phyloP scores from a whole-genome alignment of 1,140 invertebrate genomes.

The Ectropis grisescens region DNA sequence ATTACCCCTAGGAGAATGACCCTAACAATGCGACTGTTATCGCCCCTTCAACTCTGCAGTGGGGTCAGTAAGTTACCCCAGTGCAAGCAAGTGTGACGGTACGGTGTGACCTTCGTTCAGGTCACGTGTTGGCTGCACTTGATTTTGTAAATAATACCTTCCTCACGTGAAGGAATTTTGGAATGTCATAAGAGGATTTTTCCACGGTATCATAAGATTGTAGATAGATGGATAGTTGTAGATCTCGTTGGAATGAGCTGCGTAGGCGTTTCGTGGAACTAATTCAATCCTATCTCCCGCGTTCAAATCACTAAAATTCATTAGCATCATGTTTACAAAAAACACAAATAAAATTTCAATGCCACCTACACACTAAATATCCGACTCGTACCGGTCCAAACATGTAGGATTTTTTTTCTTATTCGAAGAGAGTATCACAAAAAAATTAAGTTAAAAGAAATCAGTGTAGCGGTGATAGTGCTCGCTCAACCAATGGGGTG shows the following conservation, averaged over 20 bases:
- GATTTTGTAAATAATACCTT: too few species aligned
- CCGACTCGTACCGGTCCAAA: conserved; percentile 54
- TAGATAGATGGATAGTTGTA: too few species aligned
- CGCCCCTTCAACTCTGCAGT: conserved; percentile 14
- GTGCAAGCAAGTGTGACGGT: too few species aligned
- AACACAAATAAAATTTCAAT: conserved; percentile 45
- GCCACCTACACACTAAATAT: conserved; percentile 62
- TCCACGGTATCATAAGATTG: too few species aligned
- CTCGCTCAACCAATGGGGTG: conserved; percentile 49
- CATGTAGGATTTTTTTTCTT: conserved; percentile 60
- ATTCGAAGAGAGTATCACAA: conserved; percentile 58
- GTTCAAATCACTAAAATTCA: conserved; percentile 29
- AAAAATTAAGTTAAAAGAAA: conserved; percentile 65
- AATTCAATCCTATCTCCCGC: conserved; percentile 12
- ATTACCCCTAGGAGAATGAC: too few species aligned
- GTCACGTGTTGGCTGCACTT: too few species aligned
- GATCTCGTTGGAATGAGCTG: too few species aligned
- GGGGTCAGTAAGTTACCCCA: conserved; percentile 52
- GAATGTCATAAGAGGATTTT: too few species aligned
- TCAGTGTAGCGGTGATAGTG: conserved; percentile 65
- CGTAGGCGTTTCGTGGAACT: too few species aligned
- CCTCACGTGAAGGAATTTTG: too few species aligned
- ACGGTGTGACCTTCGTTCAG: too few species aligned
- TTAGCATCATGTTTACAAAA: conserved; percentile 54
- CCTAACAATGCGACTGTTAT: conserved; percentile 43